A percentile compares a stretch with the other conserved stretches of the same genome.
phyloP scores from a whole-genome alignment of 1,140 invertebrate species.

The Zaprionus nigranus region DNA sequence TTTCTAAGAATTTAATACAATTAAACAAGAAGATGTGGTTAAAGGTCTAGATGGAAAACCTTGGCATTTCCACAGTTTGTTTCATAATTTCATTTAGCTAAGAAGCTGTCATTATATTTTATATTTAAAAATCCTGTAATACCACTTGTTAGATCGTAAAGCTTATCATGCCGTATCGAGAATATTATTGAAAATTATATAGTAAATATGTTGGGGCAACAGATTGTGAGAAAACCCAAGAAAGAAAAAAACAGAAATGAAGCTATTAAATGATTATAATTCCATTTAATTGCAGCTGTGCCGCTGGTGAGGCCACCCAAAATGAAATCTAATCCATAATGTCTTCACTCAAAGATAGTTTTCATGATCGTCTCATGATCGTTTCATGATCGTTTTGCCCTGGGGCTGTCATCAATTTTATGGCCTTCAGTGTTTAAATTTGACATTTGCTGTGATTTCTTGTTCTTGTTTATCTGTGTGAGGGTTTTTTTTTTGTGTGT shows the following conservation, averaged over 20 bases:
- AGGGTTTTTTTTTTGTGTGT: constrained; percentile 24
- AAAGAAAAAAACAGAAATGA: background rate
- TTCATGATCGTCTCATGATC: constrained; percentile 12
- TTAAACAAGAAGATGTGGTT: background rate
- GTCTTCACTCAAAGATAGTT: constrained; percentile 12
- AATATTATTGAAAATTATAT: background rate
- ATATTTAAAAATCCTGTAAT: background rate
- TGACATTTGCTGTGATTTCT: constrained; percentile 43
- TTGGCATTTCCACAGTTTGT: background rate
- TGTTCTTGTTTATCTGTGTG: constrained; percentile 4
- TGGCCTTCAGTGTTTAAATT: constrained; percentile 47
- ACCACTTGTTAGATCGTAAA: background rate
- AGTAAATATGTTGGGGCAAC: background rate
- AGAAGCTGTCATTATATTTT: background rate
- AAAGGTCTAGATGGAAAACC: background rate
- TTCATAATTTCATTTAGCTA: background rate
- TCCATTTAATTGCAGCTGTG: background rate
- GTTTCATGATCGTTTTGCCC: constrained; percentile 2
- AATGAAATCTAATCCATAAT: constrained; percentile 35
- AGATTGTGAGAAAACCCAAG: constrained; percentile 1
- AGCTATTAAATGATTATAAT: constrained; percentile 1
- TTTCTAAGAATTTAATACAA: too few relatives aligned
- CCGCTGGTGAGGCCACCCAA: constrained; percentile 9
- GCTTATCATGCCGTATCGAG: background rate
- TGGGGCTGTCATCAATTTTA: constrained; percentile 40